Conservation (phyloP, 2,797 vertebrate genomes). For the Danio aesculapii region DNA sequence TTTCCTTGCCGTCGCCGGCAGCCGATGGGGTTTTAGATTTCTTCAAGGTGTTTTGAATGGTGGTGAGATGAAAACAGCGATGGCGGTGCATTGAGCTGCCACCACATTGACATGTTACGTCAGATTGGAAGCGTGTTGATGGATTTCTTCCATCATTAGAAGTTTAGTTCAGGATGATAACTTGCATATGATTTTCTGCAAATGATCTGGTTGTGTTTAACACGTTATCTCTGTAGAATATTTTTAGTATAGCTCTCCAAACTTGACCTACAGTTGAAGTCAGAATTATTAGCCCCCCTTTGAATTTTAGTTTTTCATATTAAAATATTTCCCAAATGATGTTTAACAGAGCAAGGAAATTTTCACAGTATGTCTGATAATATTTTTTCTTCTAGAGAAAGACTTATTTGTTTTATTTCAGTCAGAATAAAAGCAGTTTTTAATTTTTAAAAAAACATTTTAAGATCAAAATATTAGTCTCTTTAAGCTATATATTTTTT, state of each 20-base stretch:
- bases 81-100: conserved; percentile 29
- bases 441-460: no score
- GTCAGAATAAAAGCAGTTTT: no score
- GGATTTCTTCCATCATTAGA: neutral
- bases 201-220: neutral
- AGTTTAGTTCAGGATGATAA: conserved; percentile 12
- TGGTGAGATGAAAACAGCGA: conserved; percentile 37
- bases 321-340: no score
- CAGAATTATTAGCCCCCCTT: no score
- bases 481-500: no score
- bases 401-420: no score
- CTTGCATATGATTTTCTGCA: neutral
- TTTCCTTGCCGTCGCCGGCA: conserved; percentile 68
- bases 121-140: conserved; percentile 7
- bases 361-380: no score
- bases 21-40: conserved; percentile 27
- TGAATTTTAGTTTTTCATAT: no score
- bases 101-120: conserved; percentile 12
- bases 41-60: conserved; percentile 27
- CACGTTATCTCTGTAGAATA: neutral
- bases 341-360: no score
- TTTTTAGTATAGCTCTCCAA: neutral
- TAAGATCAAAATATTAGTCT: no score
- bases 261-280: neutral
- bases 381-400: no score